These are phyloP conservation scores for Zelleria hepariella DNA, from an alignment of 2,888 invertebrate species.

Conservation along the genomic window DNA sequence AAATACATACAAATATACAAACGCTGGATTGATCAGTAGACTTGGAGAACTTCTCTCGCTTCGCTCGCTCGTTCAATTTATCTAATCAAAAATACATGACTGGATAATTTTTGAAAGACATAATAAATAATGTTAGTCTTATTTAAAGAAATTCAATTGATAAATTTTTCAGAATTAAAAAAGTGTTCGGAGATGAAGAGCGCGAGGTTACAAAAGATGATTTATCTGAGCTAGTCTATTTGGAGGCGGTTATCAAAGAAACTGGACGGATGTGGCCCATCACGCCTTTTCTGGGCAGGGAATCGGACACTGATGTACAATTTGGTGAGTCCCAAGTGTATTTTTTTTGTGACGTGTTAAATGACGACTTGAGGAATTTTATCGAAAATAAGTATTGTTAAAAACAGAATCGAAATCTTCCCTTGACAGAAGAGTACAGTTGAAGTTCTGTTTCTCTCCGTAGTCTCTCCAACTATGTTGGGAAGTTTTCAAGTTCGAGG, in stretches of 20 bases:
- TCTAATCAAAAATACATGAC: background rate
- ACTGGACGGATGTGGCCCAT: constrained; percentile 38
- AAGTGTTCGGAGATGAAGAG: background rate
- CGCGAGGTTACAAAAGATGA: constrained; percentile 30
- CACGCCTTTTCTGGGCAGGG: background rate
- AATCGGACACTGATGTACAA: background rate
- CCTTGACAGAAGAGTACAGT: too few species aligned
- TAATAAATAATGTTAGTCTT: too few species aligned
- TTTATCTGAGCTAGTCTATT: constrained; percentile 41
- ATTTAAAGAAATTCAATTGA: too few species aligned
- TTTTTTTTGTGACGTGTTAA: background rate
- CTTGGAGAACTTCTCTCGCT: background rate
- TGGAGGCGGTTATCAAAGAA: constrained; percentile 56
- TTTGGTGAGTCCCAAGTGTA: background rate
- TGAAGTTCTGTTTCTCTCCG: too few species aligned
- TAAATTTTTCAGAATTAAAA: constrained; percentile 1
- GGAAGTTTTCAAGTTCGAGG: background rate
- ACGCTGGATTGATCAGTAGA: background rate
- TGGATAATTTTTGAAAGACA: too few species aligned
- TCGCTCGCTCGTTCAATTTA: background rate
- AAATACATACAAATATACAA: background rate
- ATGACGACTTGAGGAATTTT: background rate
- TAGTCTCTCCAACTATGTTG: too few species aligned
- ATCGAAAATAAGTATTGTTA: background rate
- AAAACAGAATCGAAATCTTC: background rate